Evolutionary conservation across 1,140 invertebrate species (phyloP).

Genomic region (Drosophila jambulina): DNA sequence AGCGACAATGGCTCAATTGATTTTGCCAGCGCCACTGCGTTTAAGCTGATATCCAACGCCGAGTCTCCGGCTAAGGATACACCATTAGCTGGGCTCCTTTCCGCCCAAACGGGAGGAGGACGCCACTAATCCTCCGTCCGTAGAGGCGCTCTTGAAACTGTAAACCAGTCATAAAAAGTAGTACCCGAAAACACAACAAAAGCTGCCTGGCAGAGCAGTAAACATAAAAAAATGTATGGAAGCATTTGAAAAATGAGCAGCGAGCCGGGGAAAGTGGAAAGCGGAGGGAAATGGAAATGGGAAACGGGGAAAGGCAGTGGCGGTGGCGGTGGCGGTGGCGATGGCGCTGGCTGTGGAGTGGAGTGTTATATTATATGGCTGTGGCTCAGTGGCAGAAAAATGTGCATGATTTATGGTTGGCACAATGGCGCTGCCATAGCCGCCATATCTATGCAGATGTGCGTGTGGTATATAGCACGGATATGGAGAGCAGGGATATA

Average conservation of each 20-base stretch:
- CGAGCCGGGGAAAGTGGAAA: slow-evolving; percentile 3
- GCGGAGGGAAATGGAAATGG: background rate
- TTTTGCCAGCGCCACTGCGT: background rate
- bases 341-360: slow-evolving; percentile 13
- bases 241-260: slow-evolving; percentile 73
- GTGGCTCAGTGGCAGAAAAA: slow-evolving; percentile 79
- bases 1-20: slow-evolving; percentile 31
- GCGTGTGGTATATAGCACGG: slow-evolving; percentile 16
- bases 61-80: background rate
- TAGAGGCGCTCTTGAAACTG: slow-evolving; percentile 65
- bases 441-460: slow-evolving; percentile 36
- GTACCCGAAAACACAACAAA: slow-evolving; percentile 66
- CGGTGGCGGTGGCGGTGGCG: background rate
- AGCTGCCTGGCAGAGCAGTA: slow-evolving; percentile 69
- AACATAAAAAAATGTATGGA: slow-evolving; percentile 76
- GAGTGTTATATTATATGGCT: slow-evolving; percentile 73
- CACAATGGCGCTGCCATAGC: slow-evolving; percentile 50
- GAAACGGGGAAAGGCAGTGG: slow-evolving; percentile 10
- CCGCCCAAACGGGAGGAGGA: background rate
- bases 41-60: slow-evolving; percentile 2
- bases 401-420: slow-evolving; percentile 80
- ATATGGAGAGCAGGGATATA: slow-evolving; percentile 22
- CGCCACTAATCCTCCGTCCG: slow-evolving; percentile 60
- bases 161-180: slow-evolving; percentile 77
- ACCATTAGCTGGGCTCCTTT: background rate